Conservation (phyloP, 2,113 vertebrate genomes). For the Accipiter virgatus region DNA sequence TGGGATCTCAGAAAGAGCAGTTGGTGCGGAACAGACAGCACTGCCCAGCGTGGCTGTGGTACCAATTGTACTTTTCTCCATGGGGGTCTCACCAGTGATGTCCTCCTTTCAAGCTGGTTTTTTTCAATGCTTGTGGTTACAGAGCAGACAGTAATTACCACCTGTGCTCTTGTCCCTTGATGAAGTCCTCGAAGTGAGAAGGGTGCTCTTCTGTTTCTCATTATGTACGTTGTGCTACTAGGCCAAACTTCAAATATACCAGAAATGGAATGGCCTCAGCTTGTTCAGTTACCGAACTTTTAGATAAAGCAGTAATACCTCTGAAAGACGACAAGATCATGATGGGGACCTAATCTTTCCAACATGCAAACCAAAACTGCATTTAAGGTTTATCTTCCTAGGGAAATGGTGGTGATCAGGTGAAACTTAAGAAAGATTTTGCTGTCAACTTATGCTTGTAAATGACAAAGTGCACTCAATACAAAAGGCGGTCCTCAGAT, state of each 20-base stretch:
- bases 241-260: not conserved
- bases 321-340: too few species aligned
- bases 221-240: rapidly evolving
- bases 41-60: not conserved
- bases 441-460: not conserved
- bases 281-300: not conserved
- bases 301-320: not conserved
- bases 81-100: rapidly evolving
- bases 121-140: too few species aligned
- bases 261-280: not conserved
- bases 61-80: rapidly evolving
- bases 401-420: not conserved
- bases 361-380: not conserved
- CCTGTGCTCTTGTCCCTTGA: not conserved
- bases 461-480: too few species aligned
- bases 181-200: not conserved
- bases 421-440: not conserved
- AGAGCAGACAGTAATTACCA: not conserved
- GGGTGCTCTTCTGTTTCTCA: too few species aligned
- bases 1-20: not conserved
- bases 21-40: rapidly evolving
- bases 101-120: not conserved
- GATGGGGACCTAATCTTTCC: not conserved
- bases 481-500: not conserved
- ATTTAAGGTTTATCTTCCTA: not conserved